phyloP scores from a whole-genome alignment of 1,140 invertebrate species.

The Helicoverpa zea region DNA sequence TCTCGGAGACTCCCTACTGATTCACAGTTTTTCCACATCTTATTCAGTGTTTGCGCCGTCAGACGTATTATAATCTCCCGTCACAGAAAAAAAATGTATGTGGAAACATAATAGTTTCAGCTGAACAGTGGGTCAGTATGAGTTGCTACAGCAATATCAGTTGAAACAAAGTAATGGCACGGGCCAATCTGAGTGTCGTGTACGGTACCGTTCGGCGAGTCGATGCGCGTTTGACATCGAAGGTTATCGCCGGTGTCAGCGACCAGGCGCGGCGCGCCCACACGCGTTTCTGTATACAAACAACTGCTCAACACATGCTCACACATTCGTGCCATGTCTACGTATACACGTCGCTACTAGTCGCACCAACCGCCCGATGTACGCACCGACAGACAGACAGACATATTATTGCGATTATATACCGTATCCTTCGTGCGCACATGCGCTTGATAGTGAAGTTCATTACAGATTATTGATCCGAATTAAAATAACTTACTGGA shows the following conservation, averaged over 20 bases:
- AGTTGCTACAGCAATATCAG: not conserved
- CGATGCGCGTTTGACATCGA: slow-evolving; percentile 78
- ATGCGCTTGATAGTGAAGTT: slow-evolving; percentile 63
- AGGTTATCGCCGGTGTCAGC: slow-evolving; percentile 84
- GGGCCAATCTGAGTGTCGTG: slow-evolving; percentile 42
- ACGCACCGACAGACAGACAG: slow-evolving; percentile 38
- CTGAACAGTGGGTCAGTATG: too few species aligned
- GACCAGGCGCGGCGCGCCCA: slow-evolving; percentile 79
- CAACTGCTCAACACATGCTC: slow-evolving; percentile 69
- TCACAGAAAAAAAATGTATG: not conserved
- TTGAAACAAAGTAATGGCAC: slow-evolving; percentile 33
- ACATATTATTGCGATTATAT: slow-evolving; percentile 36
- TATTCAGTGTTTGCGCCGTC: not conserved
- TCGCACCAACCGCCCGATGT: slow-evolving; percentile 38
- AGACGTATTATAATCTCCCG: not conserved
- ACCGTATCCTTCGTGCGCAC: slow-evolving; percentile 57
- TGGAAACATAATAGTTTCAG: too few species aligned
- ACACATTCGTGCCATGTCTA: slow-evolving; percentile 26
- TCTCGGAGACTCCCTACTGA: not conserved
- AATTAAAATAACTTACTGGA: slow-evolving; percentile 50
- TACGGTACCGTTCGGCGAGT: slow-evolving; percentile 68
- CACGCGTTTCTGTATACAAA: slow-evolving; percentile 82
- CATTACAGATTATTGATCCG: slow-evolving; percentile 62
- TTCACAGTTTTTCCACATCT: slow-evolving; percentile 2
- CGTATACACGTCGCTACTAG: slow-evolving; percentile 13